These are phyloP conservation scores for Solea solea DNA, from an alignment of 2,113 vertebrate genomes.

Conservation along the genomic window DNA sequence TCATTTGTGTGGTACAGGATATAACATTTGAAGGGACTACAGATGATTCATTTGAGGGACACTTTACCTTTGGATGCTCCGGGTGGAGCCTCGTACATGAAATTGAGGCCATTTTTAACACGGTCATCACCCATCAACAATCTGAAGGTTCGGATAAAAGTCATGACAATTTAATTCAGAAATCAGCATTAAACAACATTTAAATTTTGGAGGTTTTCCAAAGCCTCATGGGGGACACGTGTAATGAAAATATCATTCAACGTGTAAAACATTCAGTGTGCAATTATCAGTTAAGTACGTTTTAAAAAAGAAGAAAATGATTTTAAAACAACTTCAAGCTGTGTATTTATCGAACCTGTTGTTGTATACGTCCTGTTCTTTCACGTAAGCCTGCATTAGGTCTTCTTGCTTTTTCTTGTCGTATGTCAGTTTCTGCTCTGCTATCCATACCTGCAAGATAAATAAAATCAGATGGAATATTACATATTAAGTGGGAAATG, in stretches of 20 bases:
- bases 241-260: too few relatives aligned
- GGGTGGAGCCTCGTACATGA: slow-evolving; percentile 99
- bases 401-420: slow-evolving; percentile 98
- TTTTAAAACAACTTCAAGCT: neutral
- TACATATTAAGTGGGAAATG: neutral
- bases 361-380: slow-evolving; percentile 97
- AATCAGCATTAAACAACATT: neutral
- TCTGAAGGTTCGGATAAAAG: slow-evolving; percentile 71
- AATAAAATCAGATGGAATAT: neutral
- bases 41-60: neutral
- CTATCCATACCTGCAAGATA: slow-evolving; percentile 94
- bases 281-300: neutral
- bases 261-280: neutral
- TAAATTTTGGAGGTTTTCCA: neutral
- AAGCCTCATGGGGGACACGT: neutral
- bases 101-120: slow-evolving; percentile 98
- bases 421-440: slow-evolving; percentile 96
- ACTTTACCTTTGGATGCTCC: slow-evolving; percentile 94
- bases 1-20: neutral
- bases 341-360: slow-evolving; percentile 85
- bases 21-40: neutral
- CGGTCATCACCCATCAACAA: slow-evolving; percentile 97
- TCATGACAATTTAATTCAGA: neutral
- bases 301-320: neutral
- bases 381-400: slow-evolving; percentile 95